Base-by-base conservation (phyloP, 2,113 vertebrate species). In the Platichthys flesus region DNA sequence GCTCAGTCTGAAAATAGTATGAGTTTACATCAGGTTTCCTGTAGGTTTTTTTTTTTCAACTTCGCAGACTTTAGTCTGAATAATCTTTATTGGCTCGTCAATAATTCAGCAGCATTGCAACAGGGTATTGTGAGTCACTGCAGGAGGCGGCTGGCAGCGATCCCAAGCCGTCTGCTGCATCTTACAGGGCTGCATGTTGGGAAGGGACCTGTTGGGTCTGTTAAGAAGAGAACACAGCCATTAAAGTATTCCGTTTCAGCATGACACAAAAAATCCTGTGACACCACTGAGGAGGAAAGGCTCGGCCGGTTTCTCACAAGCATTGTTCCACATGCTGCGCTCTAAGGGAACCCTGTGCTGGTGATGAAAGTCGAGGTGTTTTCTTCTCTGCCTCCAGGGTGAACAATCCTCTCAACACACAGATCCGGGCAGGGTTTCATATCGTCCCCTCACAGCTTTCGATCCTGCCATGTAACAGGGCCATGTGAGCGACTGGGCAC, bases 341-440 rank as follows among this genome's bases (percentile, higher is more conserved):
- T 80, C 74, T 24, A n/a, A 76, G 74, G 74, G 76, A 82, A 64
- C 71, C n/a, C 26, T 77, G 82, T 64, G 71, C 75, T 42, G 67
- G 23, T 73, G 78, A 80, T 84, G 90, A 86, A 82, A 88, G 86
- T 56, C 15, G 57, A 87, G 84, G 81, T 81, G 86, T 82, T 88
- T 79, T 85, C 67, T 90, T 67, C 76, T 78, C 61, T 85, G 28
- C 63, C 83, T 83, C 74, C 54, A 55, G 86, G 85, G 73, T 82
- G 69, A 87, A 69, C 63, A 49, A 57, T 84, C 65, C 60, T 78
- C 64, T 77, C 71, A 54, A 56, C 51, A 81, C 78, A 75, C 64
- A 76, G 74, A 85, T 69, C 74, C 79, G 83, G 70, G 68, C 70
- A 71, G n/a, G 74, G 76, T 83, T 85, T 83, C 62, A 88, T 84